Evolutionary conservation across 2,888 invertebrate genomes (phyloP).

Genomic region (Heliconius hortense): DNA sequence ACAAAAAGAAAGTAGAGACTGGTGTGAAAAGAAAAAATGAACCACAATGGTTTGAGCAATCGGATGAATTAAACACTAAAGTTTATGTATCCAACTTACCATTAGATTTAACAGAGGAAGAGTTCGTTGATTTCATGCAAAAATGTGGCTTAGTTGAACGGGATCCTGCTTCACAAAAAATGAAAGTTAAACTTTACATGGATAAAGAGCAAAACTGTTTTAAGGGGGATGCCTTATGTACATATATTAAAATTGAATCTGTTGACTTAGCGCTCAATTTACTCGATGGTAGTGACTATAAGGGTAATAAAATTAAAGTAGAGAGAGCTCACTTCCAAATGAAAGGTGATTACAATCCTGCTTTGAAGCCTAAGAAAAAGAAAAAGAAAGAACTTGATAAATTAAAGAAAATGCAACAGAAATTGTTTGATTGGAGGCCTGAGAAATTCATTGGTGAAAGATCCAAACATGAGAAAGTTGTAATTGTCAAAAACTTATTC

Average conservation of each 20-base stretch:
- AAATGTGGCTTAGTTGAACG: slow-evolving; percentile 98
- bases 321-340: slow-evolving; percentile 96
- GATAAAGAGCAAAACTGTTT: slow-evolving; percentile 88
- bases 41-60: slow-evolving; percentile 95
- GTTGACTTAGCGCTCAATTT: slow-evolving; percentile 95
- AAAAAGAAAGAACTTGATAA: slow-evolving; percentile 95
- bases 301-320: slow-evolving; percentile 91
- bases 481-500: slow-evolving; percentile 97
- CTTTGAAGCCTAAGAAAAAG: slow-evolving; percentile 94
- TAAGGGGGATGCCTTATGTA: slow-evolving; percentile 98
- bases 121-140: slow-evolving; percentile 95
- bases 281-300: slow-evolving; percentile 92
- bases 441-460: slow-evolving; percentile 94
- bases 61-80: slow-evolving; percentile 92
- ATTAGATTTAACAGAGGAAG: slow-evolving; percentile 91
- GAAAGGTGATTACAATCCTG: slow-evolving; percentile 97
- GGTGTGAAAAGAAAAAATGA: slow-evolving; percentile 81
- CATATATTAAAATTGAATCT: slow-evolving; percentile 98
- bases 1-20: slow-evolving; percentile 67
- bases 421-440: slow-evolving; percentile 98
- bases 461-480: slow-evolving; percentile 93
- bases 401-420: slow-evolving; percentile 94
- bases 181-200: slow-evolving; percentile 95
- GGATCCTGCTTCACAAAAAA: slow-evolving; percentile 89
- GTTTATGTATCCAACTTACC: slow-evolving; percentile 98